phyloP scores from a whole-genome alignment of 2,113 vertebrate species.

The Maccullochella peelii region DNA sequence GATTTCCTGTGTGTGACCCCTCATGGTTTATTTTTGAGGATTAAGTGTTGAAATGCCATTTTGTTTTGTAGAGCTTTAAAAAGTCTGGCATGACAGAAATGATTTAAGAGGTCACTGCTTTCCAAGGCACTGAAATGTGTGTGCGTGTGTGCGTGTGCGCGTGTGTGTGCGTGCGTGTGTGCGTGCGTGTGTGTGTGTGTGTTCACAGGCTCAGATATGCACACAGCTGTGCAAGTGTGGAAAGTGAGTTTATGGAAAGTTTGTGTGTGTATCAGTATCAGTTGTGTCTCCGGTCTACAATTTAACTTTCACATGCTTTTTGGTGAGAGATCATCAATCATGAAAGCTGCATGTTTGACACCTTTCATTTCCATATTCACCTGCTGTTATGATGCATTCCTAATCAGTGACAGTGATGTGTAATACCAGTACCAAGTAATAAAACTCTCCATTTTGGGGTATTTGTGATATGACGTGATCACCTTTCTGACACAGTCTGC shows the following conservation, averaged over 20 bases:
- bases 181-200: conserved; percentile 3
- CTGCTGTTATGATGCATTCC: not conserved
- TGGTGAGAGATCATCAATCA: conserved; percentile 15
- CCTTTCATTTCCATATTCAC: conserved; percentile 23
- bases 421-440: not conserved
- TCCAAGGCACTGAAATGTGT: not conserved
- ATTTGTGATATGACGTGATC: not conserved
- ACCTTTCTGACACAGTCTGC: not conserved
- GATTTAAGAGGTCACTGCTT: conserved; percentile 29
- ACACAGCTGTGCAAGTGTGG: conserved; percentile 27
- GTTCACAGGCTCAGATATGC: conserved; percentile 15
- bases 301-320: conserved; percentile 21
- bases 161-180: conserved; percentile 21
- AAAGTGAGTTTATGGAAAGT: conserved; percentile 19
- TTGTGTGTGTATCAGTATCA: not conserved
- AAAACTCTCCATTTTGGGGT: not conserved
- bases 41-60: conserved; percentile 41
- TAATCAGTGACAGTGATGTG: not conserved
- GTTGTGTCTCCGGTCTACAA: conserved; percentile 2
- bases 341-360: conserved; percentile 9
- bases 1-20: not conserved
- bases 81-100: conserved; percentile 61
- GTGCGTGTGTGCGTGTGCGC: not conserved
- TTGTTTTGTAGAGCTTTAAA: conserved; percentile 57
- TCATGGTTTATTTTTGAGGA: conserved; percentile 11